A percentile compares a stretch with the other conserved stretches of the same genome.
These are phyloP conservation scores for Phymastichus coffea DNA, from an alignment of 1,140 invertebrate genomes.

Conservation along the genomic window DNA sequence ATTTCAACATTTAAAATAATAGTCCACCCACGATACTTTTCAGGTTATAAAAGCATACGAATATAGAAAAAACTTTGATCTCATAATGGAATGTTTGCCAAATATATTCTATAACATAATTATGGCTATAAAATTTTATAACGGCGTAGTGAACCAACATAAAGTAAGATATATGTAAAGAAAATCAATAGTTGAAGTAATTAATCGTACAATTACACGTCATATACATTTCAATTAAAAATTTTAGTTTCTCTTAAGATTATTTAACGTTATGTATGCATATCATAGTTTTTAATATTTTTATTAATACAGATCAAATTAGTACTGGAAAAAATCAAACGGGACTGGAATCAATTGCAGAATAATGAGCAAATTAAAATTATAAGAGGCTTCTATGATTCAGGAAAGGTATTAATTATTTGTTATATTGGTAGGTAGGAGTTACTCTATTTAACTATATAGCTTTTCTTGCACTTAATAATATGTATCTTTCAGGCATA, in stretches of 20 bases:
- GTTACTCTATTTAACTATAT: background rate
- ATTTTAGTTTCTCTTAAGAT: background rate
- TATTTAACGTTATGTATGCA: background rate
- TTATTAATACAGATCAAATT: slow-evolving; percentile 1
- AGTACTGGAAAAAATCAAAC: slow-evolving; percentile 10
- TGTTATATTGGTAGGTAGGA: slow-evolving; percentile 6
- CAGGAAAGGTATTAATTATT: background rate
- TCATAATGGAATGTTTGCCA: background rate
- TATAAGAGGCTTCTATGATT: background rate
- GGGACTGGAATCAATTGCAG: slow-evolving; percentile 6
- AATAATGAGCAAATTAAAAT: slow-evolving; percentile 2
- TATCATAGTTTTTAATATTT: background rate
- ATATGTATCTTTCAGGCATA: background rate
- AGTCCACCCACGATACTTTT: slow-evolving; percentile 1
- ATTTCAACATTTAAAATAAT: background rate
- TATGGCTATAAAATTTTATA: background rate
- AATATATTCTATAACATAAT: slow-evolving; percentile 10
- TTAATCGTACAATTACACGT: too few species aligned
- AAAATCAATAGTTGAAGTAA: too few species aligned
- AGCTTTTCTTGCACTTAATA: background rate
- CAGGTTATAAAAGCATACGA: background rate
- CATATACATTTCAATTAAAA: background rate
- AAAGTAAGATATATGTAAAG: too few species aligned
- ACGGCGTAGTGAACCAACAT: background rate
- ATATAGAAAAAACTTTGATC: background rate